Base-by-base conservation (phyloP, 2,888 invertebrate species). In the Tetragnatha montana region DNA sequence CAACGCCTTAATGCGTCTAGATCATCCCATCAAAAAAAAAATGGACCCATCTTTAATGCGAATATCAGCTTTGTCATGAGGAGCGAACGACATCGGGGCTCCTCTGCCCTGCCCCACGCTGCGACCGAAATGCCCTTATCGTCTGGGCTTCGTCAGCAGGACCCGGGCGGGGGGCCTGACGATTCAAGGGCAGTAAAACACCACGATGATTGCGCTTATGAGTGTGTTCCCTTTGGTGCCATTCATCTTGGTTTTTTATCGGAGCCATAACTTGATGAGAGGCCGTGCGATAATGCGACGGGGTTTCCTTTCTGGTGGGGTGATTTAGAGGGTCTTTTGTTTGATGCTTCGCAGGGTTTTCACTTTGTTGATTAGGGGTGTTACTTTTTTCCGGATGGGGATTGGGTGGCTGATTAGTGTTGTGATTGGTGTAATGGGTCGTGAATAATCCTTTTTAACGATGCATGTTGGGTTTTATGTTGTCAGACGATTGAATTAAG, bases 241-340 rank as follows among this genome's bases (percentile, higher is more conserved):
- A 85, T 85, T 70, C 49, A 85, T 85, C 85, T 84, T 70, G 12
- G 35, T 60, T 85, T 85, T 81, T 85, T 78, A 78, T 78, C 78
- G 17, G 78, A 10, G 68, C 85, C 50, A 85, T 85, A 85, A 85
- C 75, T 85, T 85, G 85, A 85, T 85, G 85, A 85, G 85, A 85
- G 49, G 22, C 70, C 78, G n/a, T 69, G 17, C 21, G 14, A 47
- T 74, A 82, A 82, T 51, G 74, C 35, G 35, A 14, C 17, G n/a
- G n/a, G 35, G 35, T 35, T 35, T 35, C 35, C 35, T 60, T 82
- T 82, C 14, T 74, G 82, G 74, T n/a, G 60, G 35, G 74, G 74
- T 82, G 82, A 82, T 82, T 82, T 82, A 74, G 21, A 60, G 14
- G 21, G 6, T 47, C 50, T n/a, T 81, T 50, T 19, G 71, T 51